phyloP scores from a whole-genome alignment of 2,888 invertebrate species.

The Dorcus parallelipipedus region DNA sequence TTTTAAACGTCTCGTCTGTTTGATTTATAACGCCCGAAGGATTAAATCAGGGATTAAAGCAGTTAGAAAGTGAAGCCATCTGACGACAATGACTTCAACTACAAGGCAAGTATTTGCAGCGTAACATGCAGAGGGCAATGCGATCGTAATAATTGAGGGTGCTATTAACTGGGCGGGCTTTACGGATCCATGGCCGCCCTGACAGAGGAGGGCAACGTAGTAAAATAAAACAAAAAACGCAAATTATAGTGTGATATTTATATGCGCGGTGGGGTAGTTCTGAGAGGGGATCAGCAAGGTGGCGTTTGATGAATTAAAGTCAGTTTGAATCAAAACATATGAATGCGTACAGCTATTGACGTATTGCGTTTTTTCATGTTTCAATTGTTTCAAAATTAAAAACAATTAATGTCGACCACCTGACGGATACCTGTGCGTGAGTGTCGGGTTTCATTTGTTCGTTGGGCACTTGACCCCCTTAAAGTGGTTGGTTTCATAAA shows the following conservation, averaged over 20 bases:
- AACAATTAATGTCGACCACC: constrained; percentile 13
- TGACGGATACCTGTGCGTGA: constrained; percentile 27
- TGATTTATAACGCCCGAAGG: too few species aligned
- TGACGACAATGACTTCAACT: constrained; percentile 10
- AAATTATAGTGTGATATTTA: constrained; percentile 43
- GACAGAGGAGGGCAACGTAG: constrained; percentile 48
- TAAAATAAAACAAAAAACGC: constrained; percentile 47
- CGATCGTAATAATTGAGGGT: constrained; percentile 44
- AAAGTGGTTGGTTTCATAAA: constrained; percentile 14
- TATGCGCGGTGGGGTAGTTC: constrained; percentile 43
- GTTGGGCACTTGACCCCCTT: constrained; percentile 5
- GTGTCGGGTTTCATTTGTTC: constrained; percentile 12
- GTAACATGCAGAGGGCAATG: constrained; percentile 33
- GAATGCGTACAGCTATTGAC: constrained; percentile 43
- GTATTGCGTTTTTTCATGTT: constrained; percentile 10
- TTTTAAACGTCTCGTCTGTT: too few species aligned
- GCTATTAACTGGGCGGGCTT: constrained; percentile 53
- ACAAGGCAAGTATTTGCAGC: constrained; percentile 9
- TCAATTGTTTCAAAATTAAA: background rate
- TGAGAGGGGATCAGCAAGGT: constrained; percentile 44
- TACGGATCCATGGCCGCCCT: constrained; percentile 53
- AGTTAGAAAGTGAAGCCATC: constrained; percentile 10
- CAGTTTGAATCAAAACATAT: constrained; percentile 53
- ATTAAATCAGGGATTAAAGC: background rate
- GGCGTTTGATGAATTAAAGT: constrained; percentile 49